These are phyloP conservation scores for Bufo gargarizans DNA, from an alignment of 2,113 vertebrate species.

Conservation along the genomic window DNA sequence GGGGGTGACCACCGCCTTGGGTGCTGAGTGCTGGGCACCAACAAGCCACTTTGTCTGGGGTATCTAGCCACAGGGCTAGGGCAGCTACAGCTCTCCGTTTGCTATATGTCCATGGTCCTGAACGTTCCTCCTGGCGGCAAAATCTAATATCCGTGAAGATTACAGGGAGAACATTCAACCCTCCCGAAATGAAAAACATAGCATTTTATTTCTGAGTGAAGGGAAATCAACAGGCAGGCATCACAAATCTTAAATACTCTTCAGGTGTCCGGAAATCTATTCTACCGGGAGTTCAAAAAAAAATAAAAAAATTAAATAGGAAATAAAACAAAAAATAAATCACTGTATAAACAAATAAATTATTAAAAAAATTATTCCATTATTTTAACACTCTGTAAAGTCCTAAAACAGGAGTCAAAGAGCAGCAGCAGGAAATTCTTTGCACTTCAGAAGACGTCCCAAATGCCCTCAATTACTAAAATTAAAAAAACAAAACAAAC, in stretches of 20 bases:
- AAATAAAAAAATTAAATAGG: not conserved
- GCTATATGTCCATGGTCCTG: too few relatives aligned
- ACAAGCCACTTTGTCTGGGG: too few relatives aligned
- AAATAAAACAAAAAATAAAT: constrained; percentile 22
- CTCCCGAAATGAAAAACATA: not conserved
- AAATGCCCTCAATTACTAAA: not conserved
- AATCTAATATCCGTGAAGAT: too few relatives aligned
- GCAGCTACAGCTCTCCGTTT: too few relatives aligned
- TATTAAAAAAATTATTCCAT: constrained; percentile 23
- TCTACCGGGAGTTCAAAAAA: not conserved
- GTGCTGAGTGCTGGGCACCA: too few relatives aligned
- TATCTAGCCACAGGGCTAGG: too few relatives aligned
- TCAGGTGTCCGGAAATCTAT: not conserved
- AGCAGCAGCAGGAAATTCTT: constrained; percentile 26
- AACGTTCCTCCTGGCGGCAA: too few relatives aligned
- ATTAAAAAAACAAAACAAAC: not conserved
- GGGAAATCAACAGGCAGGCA: constrained; percentile 10
- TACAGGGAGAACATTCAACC: not conserved
- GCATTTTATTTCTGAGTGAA: constrained; percentile 9
- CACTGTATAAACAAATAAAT: constrained; percentile 49
- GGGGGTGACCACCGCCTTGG: too few relatives aligned
- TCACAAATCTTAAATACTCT: not conserved
- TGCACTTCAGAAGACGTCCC: not conserved
- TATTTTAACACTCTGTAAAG: constrained; percentile 33
- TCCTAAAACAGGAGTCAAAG: constrained; percentile 7